Conservation (phyloP, 2,113 vertebrate species). For the Microtus richardsoni region DNA sequence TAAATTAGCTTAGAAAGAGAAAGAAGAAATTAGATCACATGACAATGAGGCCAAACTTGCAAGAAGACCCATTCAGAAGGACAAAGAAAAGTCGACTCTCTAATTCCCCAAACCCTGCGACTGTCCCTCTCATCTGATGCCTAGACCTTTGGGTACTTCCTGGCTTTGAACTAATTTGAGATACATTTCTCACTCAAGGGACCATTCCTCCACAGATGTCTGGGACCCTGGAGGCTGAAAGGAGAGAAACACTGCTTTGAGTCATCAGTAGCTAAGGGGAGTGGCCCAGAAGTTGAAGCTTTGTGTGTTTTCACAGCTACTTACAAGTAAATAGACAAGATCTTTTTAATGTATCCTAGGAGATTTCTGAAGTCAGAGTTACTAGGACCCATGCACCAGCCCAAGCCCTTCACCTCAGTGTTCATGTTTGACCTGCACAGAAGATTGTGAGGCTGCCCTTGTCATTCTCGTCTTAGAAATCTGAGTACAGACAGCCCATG, state of each 20-base stretch:
- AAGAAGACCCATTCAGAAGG: background rate
- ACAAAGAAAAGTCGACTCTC: background rate
- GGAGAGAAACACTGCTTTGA: background rate
- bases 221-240: background rate
- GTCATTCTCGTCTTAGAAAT: background rate
- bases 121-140: background rate
- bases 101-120: no score
- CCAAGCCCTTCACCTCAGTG: background rate
- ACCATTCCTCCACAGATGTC: background rate
- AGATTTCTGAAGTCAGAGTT: background rate
- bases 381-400: background rate
- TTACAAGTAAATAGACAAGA: background rate
- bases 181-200: background rate
- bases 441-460: fast-evolving
- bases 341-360: background rate
- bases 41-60: background rate
- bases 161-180: background rate
- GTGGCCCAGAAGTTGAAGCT: background rate
- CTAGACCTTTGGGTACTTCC: background rate
- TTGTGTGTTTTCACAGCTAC: background rate
- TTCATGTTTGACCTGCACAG: background rate
- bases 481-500: background rate
- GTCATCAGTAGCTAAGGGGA: no score
- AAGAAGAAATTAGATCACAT: background rate
- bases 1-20: background rate